Base-by-base conservation (phyloP, 2,888 invertebrate genomes). In the Altica lythri region DNA sequence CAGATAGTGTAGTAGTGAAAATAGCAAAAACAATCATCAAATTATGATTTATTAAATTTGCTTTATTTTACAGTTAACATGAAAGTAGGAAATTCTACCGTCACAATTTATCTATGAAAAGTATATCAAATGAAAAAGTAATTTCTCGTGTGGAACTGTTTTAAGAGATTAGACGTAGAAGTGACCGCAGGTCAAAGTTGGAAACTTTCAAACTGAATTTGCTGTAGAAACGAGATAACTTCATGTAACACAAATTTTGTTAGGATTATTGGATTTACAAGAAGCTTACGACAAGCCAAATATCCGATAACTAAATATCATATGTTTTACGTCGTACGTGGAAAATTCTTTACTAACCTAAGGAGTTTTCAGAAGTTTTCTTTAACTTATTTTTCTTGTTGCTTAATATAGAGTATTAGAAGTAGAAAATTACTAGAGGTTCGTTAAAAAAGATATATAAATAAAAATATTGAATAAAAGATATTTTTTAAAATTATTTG, bases 121-220 rank as follows among this genome's bases (percentile, higher is more conserved):
- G 13, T 10, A 13, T 30, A 13, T 30, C 30, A 10, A 12, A 13
- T 12, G 6, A 12, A 49, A 10, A 17, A 30, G 40, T 17, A 37
- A 37, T 47, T 51, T 57, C 53, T n/a, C 44, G 40, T 43, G 34
- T 42, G 54, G 61, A 61, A 64, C 62, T 61, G 62, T 68, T 68
- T 60, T 61, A 62, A 57, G 64, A 65, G 67, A 69, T 68, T 68
- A 67, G 64, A 57, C 60, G 65, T 62, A 66, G 67, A 65, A 71
- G 64, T 68, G 71, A 70, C 70, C 73, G 67, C 69, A 63, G 70
- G 72, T 69, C 70, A 66, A 67, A 71, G 69, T 68, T 86, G 61
- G 61, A 65, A 69, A 69, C 60, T 70, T 70, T 60, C 63, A 70
- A 73, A 73, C 71, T 73, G 67, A 72, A 74, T 73, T 73, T 71